These are phyloP conservation scores for Dasyornis broadbenti DNA, from an alignment of 2,113 vertebrate genomes.

Conservation along the genomic window DNA sequence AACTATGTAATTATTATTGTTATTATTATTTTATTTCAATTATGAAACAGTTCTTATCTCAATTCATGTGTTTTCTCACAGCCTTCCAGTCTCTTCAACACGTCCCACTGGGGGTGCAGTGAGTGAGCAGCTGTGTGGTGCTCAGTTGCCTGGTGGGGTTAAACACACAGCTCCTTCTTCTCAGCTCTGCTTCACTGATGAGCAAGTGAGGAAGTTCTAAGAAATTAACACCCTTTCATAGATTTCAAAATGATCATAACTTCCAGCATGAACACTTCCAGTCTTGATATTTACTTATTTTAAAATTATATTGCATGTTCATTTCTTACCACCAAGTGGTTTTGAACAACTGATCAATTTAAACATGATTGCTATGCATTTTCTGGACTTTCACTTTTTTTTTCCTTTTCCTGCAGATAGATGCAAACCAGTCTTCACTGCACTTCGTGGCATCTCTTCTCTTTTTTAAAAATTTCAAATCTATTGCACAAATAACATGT, in stretches of 20 bases:
- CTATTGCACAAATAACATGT: background rate
- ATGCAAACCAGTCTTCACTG: background rate
- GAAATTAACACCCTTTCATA: background rate
- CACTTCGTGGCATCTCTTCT: background rate
- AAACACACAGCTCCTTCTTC: background rate
- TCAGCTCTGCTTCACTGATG: background rate
- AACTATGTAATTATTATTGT: background rate
- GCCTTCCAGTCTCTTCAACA: background rate
- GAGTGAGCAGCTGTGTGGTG: background rate
- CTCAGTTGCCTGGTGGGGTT: background rate
- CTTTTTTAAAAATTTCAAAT: background rate
- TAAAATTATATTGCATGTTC: background rate
- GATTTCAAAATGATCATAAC: background rate
- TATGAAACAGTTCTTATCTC: background rate
- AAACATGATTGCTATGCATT: background rate
- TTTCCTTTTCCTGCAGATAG: background rate
- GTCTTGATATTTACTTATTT: background rate
- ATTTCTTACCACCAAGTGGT: background rate
- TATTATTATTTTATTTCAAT: background rate
- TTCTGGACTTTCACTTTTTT: background rate
- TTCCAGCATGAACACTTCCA: background rate
- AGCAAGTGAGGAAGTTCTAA: background rate
- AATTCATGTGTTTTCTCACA: background rate
- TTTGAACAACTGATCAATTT: background rate
- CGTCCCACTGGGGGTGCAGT: background rate